Evolutionary conservation across 2,113 vertebrate species (phyloP).

Genomic region (Eurystomus gularis): DNA sequence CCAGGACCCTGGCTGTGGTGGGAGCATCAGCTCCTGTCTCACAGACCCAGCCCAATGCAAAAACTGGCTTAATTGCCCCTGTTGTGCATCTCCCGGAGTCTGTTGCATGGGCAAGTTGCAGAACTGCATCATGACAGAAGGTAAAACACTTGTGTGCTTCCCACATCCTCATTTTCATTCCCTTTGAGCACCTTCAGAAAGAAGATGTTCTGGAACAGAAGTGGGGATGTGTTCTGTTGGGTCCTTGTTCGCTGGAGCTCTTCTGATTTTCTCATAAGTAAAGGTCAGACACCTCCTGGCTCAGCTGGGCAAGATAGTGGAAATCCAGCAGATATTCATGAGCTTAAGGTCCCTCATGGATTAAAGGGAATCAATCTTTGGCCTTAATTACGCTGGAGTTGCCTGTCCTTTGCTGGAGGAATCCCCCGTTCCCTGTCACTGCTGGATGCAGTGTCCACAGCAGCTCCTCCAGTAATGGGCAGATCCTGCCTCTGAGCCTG

Average conservation of each 20-base stretch:
- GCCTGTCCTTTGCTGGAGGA: background rate
- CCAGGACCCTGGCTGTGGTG: background rate
- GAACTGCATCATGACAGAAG: background rate
- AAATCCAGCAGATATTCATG: background rate
- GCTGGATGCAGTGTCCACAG: background rate
- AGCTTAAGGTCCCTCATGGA: background rate
- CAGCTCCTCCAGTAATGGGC: background rate
- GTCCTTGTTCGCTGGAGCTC: background rate
- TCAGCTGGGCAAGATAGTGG: background rate
- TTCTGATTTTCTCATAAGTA: background rate
- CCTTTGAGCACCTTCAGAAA: background rate
- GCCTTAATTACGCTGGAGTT: background rate
- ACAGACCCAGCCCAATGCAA: background rate
- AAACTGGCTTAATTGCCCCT: background rate
- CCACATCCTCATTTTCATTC: background rate
- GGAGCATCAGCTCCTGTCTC: background rate
- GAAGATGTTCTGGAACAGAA: background rate
- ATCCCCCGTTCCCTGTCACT: fast-evolving
- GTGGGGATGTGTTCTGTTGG: fast-evolving
- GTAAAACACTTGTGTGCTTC: background rate
- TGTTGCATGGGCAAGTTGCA: background rate
- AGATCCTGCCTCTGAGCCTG: background rate
- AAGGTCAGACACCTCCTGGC: background rate
- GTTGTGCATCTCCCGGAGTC: background rate
- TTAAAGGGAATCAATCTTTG: background rate